phyloP scores from a whole-genome alignment of 1,140 invertebrate species.

The Muscidifurax raptorellus region DNA sequence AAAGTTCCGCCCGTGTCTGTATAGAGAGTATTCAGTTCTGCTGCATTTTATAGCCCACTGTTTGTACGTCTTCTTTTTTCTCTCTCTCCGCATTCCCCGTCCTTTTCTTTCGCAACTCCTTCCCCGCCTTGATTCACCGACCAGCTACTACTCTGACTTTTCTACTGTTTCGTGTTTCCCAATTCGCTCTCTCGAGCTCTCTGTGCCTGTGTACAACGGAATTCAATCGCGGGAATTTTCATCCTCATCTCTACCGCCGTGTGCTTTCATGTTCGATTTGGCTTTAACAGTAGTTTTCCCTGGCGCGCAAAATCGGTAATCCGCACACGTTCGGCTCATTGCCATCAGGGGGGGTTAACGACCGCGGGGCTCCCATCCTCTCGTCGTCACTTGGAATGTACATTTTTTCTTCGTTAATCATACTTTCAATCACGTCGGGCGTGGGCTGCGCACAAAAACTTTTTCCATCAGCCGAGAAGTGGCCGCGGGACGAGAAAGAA shows the following conservation, averaged over 20 bases:
- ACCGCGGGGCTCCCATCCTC: not conserved
- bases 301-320: not conserved
- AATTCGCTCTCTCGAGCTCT: not conserved
- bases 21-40: conserved; percentile 11
- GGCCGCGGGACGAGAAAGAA: too few species aligned
- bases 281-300: not conserved
- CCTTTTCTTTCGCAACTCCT: not conserved
- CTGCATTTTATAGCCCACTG: not conserved
- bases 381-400: not conserved
- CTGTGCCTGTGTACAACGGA: too few species aligned
- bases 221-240: too few species aligned
- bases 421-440: not conserved
- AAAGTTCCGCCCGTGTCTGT: conserved; percentile 2
- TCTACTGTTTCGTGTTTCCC: not conserved
- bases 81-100: not conserved
- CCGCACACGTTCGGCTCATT: not conserved
- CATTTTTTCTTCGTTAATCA: not conserved
- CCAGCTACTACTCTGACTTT: not conserved
- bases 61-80: not conserved
- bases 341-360: too few species aligned
- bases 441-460: not conserved
- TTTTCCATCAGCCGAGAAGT: not conserved
- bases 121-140: not conserved
- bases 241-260: too few species aligned
- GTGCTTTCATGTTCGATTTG: not conserved